Evolutionary conservation across 2,888 invertebrate genomes (phyloP), one percentile per base, ranked within the genome.

Genomic region (Bimastos eiseni): DNA sequence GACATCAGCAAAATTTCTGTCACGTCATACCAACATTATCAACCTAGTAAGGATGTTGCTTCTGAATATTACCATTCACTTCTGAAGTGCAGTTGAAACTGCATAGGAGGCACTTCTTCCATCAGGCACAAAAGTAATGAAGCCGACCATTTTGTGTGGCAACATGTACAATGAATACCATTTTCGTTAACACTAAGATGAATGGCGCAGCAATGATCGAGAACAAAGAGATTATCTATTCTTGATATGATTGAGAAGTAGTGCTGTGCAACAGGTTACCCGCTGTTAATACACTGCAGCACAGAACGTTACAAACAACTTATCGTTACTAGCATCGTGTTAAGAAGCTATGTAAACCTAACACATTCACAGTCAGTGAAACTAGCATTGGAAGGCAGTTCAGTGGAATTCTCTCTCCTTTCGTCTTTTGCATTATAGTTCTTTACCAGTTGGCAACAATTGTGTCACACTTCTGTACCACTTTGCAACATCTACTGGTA

Each of bases 401-500:
- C 70, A n/a, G 70, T 70, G 70, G 34, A 37, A 86, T 37, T 86
- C n/a, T 24, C 4, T 86, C 37, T 36, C 17, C 36, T 86, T 86
- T 6, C 15, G 33, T 36, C 15, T 84, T 84, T 84, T 33, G 33
- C 21, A 36, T 86, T 36, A 34, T 36, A 86, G 36, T 15, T 86
- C 37, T 34, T 44, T 91, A 98, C 98, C 98, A 99, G 91, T 96
- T 96, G 89, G 97, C 97, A 70, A 98, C 97, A 92, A 96, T 84
- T 84, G 33, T 84, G 86, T 86, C 86, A 34, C 86, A 36, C 0
- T 17, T 86, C 37, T 34, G 83, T 91, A 98, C 98, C 98, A 99
- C 91, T 96, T 96, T 89, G 97, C 97, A 70, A 98, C 97, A 92
- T 96, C 96, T 8, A 96, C 95, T 34, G 94, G 92, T 93, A 96